phyloP scores from a whole-genome alignment of 2,797 vertebrate genomes.

The Chelmon rostratus region DNA sequence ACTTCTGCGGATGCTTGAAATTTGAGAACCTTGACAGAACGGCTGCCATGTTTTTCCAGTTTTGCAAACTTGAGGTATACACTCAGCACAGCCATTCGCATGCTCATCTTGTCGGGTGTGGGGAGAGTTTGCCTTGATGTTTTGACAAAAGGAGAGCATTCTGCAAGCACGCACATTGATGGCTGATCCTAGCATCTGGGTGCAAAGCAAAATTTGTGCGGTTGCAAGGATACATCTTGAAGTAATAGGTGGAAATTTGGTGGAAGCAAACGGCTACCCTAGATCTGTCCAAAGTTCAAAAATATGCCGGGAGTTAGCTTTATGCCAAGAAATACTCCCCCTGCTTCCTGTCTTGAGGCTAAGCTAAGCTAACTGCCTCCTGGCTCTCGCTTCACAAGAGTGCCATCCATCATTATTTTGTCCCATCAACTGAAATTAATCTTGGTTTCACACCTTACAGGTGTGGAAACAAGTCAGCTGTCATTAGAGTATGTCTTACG shows the following conservation, averaged over 20 bases:
- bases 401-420: neutral
- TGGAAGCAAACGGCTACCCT: constrained; percentile 2
- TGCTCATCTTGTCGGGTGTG: neutral
- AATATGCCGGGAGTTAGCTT: neutral
- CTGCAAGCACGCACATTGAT: neutral
- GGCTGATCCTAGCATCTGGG: neutral
- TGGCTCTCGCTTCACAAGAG: too few species aligned
- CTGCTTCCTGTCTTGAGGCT: constrained; percentile 1
- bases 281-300: constrained; percentile 29
- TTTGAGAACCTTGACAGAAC: neutral
- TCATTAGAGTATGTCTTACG: neutral
- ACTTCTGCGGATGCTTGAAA: neutral
- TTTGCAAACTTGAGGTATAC: neutral
- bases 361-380: constrained; percentile 5
- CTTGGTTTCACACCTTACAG: neutral
- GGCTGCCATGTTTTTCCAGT: neutral
- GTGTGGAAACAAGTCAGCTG: neutral
- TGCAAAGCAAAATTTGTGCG: neutral
- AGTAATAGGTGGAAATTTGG: neutral
- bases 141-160: neutral
- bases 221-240: neutral
- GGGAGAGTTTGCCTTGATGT: neutral
- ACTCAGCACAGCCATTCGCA: neutral
- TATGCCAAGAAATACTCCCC: neutral
- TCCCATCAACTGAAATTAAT: neutral